Evolutionary conservation across 1,140 invertebrate genomes (phyloP).

Genomic region (Drosophila rufa): DNA sequence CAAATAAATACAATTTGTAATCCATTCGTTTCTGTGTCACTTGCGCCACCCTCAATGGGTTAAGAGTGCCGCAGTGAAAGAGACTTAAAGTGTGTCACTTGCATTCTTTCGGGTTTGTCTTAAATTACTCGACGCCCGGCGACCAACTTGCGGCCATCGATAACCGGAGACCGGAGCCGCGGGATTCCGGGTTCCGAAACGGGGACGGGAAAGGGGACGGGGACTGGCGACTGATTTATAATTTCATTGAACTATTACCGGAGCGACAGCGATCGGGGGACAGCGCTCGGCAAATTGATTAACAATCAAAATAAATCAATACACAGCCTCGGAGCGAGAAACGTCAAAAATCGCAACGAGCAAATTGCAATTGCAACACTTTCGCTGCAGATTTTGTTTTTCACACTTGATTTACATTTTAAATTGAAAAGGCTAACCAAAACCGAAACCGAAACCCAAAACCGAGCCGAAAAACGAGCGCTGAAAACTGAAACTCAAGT

Average conservation of each 20-base stretch:
- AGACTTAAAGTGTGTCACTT: conserved; percentile 69
- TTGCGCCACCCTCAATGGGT: conserved; percentile 35
- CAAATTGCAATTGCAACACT: conserved; percentile 83
- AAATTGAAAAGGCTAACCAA: conserved; percentile 78
- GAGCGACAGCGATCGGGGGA: conserved; percentile 52
- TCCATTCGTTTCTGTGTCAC: conserved; percentile 7
- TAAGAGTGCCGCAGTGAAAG: conserved; percentile 32
- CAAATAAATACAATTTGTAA: neutral
- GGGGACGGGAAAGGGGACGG: conserved; percentile 1
- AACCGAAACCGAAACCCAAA: conserved; percentile 58
- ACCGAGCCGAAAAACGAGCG: conserved; percentile 32
- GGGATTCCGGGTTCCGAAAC: conserved; percentile 24
- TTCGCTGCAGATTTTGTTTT: conserved; percentile 79
- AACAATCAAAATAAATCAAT: conserved; percentile 83
- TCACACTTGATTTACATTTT: conserved; percentile 84
- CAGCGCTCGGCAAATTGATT: conserved; percentile 74
- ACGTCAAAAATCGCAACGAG: conserved; percentile 79
- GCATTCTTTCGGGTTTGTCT: conserved; percentile 64
- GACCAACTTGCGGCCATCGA: conserved; percentile 10
- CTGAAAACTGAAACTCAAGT: conserved; percentile 39
- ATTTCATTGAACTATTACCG: conserved; percentile 80
- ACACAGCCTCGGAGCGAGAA: conserved; percentile 73
- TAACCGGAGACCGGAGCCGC: neutral
- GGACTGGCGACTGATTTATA: conserved; percentile 68
- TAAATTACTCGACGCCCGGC: conserved; percentile 37